These are phyloP conservation scores for Rhamphomyia laevipes DNA, from an alignment of 2,888 invertebrate genomes.

Conservation along the genomic window DNA sequence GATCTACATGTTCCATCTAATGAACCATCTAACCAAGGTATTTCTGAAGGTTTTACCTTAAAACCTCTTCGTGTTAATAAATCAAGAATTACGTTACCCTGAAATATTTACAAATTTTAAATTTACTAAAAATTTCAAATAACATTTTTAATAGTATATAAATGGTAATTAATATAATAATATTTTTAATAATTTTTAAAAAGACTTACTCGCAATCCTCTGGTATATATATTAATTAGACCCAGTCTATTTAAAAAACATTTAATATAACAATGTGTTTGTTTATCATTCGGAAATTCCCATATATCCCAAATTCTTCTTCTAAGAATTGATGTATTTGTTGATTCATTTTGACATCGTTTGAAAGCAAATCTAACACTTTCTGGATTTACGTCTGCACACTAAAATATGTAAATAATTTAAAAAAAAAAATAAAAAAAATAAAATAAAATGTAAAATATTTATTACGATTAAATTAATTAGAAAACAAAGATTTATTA, in stretches of 20 bases:
- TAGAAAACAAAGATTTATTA: too few relatives aligned
- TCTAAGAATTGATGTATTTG: too few relatives aligned
- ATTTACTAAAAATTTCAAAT: too few relatives aligned
- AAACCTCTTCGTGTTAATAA: background rate
- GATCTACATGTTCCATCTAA: conserved; percentile 19
- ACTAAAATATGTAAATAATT: too few relatives aligned
- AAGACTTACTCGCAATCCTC: background rate
- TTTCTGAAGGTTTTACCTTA: background rate
- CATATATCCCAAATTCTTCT: conserved; percentile 15
- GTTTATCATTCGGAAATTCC: conserved; percentile 18
- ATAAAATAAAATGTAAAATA: too few relatives aligned
- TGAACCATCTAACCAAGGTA: conserved; percentile 8
- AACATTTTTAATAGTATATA: too few relatives aligned
- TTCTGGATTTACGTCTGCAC: conserved; percentile 7
- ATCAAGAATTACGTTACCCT: background rate
- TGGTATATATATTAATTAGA: conserved; percentile 18
- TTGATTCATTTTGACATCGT: conserved; percentile 18
- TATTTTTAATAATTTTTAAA: too few relatives aligned
- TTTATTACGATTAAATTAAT: too few relatives aligned
- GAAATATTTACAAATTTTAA: too few relatives aligned
- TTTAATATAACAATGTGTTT: conserved; percentile 23
- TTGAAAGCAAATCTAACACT: conserved; percentile 16
- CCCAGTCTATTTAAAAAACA: conserved; percentile 24
- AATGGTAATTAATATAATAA: too few relatives aligned
- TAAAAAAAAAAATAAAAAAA: too few relatives aligned